Evolutionary conservation across 2,113 vertebrate species (phyloP), one percentile per base, ranked within the genome.

Genomic region (Larimichthys crocea): DNA sequence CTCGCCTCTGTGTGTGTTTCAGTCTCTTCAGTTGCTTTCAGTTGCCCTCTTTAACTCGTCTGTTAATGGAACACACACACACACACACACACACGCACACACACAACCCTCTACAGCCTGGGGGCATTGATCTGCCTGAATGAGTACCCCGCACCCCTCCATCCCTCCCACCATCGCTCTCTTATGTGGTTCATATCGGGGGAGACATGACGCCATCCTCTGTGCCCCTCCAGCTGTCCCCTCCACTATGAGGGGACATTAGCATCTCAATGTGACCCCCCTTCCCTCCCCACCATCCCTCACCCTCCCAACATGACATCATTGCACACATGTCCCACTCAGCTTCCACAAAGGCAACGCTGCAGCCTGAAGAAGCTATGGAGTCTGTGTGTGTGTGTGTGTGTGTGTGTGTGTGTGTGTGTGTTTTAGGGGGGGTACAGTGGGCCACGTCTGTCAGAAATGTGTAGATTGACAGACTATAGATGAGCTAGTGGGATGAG

Each of bases 201-300:
- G 69, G 86, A 92, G 91, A 94, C 92, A 93, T 94, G 92, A 93
- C 93, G 91, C 88, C 91, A 92, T 92, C 88, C 90, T 90, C 89
- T 80, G 79, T 82, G 79, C 77, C 88, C 86, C 86, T 93, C 93
- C 94, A 92, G 91, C 91, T 93, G 91, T 91, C 93, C 92, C 88
- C 88, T 76, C 67, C 75, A 80, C 88, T 88, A 88, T 64, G 85
- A 86, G 82, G 91, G 86, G 50, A 88, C 91, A 95, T 95, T 94
- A 91, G 90, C 93, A 94, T 93, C 76, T 92, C 86, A 93, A 94
- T 93, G 83, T 84, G 69, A 79, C 40, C 64, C 71, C 74, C 80
- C 74, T 44, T 48, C 59, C 42, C 44, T 63, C 64, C 19, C 20
- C 61, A 53, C 57, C 60, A n/a, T 46, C 67, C 83, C 82, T 74